Evolutionary conservation across 2,113 vertebrate species (phyloP).

Genomic region (Macaca nemestrina): DNA sequence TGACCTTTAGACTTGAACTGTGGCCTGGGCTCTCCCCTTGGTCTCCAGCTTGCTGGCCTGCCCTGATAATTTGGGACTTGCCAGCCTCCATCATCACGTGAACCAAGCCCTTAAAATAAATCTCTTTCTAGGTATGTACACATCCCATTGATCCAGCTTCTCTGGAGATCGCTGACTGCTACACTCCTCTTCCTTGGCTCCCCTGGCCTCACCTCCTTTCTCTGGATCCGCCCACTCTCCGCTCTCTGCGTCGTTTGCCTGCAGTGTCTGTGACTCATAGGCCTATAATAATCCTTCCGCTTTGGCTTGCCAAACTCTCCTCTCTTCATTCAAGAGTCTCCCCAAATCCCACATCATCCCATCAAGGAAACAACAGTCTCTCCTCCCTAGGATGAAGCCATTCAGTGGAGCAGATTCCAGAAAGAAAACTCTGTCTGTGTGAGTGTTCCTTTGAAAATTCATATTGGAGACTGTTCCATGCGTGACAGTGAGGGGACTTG

Average conservation of each 20-base stretch:
- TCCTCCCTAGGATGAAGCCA: conserved; percentile 9
- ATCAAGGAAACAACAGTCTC: conserved; percentile 26
- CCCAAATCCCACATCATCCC: conserved; percentile 29
- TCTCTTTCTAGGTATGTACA: background rate
- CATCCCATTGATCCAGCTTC: background rate
- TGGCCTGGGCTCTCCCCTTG: rapidly evolving
- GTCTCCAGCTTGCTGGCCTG: background rate
- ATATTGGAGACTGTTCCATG: background rate
- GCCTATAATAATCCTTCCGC: conserved; percentile 56
- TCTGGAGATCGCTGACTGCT: background rate
- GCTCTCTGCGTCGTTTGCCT: background rate
- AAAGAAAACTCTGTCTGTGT: background rate
- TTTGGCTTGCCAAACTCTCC: conserved; percentile 25
- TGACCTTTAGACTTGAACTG: background rate
- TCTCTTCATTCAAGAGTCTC: conserved; percentile 68
- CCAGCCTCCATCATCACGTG: background rate
- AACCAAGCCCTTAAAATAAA: background rate
- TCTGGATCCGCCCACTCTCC: background rate
- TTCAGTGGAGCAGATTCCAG: conserved; percentile 23
- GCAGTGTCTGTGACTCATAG: conserved; percentile 55
- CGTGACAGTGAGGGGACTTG: background rate
- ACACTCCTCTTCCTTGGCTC: background rate
- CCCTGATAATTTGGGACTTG: background rate
- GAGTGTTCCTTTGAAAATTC: background rate
- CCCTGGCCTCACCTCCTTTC: background rate